Base-by-base conservation (phyloP, 2,888 invertebrate genomes). In the Catotricha subobsoleta region DNA sequence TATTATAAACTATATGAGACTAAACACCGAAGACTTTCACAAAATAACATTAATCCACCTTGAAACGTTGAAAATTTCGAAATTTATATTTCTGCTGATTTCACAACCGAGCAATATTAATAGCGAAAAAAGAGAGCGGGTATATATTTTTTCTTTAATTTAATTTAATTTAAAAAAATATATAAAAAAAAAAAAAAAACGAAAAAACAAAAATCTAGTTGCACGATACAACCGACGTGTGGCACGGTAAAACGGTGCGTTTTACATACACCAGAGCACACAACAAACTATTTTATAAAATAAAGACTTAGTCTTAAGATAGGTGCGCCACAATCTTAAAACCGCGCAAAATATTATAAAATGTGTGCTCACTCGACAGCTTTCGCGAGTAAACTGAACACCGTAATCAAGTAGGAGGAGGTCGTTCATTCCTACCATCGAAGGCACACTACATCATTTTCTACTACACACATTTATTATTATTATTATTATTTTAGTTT, bases 381-480 rank as follows among this genome's bases (percentile, higher is more conserved):
- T 33, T 33, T 33, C 33, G 33, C 33, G 33, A 33, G 33, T 16
- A 13, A 15, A 33, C 33, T 33, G 33, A 33, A 33, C 16, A 16
- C 33, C n/a, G n/a, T 16, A 33, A 33, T 33, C 33, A 33, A 16
- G 33, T 33, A 33, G 33, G 33, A 33, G 33, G 33, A 33, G 33
- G 33, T 33, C 33, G 33, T 33, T 33, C 33, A 33, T 16, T 33
- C 33, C 33, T 33, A 33, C 33, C 33, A 33, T 33, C 33, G 15
- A 33, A 33, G 16, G 16, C 13, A 15, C 33, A 33, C 18, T 16
- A 16, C 10, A 10, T 8, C 9, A 25, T 25, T 8, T 25, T 25
- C 9, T 25, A 8, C 6, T 25, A 25, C 9, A 25, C 25, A 25
- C 9, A 25, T 10, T 8, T 10, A 25, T 8, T 25, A 25, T 10